These are phyloP conservation scores for Euplagia quadripunctaria DNA, from an alignment of 2,888 invertebrate genomes.

Conservation along the genomic window DNA sequence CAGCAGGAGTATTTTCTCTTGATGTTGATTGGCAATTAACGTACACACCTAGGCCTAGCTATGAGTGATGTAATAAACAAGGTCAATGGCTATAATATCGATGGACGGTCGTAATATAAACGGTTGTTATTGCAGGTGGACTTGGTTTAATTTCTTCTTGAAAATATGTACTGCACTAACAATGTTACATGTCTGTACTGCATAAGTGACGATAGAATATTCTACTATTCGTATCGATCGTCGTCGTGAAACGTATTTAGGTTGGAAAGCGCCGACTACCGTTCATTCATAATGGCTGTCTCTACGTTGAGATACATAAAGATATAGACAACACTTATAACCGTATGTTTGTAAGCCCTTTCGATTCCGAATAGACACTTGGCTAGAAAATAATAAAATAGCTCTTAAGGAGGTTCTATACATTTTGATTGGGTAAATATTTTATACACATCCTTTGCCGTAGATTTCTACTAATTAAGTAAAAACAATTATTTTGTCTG, in stretches of 20 bases:
- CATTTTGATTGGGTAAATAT: not conserved
- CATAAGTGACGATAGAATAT: too few species aligned
- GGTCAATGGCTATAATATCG: constrained; percentile 4
- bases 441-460: too few species aligned
- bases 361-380: not conserved
- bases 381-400: not conserved
- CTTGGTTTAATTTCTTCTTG: not conserved
- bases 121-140: not conserved
- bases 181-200: not conserved
- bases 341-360: too few species aligned
- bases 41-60: constrained; percentile 11
- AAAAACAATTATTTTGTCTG: too few species aligned
- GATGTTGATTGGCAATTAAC: constrained; percentile 9
- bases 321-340: too few species aligned
- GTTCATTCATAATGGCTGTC: too few species aligned
- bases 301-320: too few species aligned
- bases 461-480: too few species aligned
- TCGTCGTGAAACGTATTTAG: too few species aligned
- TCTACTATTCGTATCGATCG: not conserved
- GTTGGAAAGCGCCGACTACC: too few species aligned
- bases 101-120: not conserved
- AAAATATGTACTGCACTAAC: not conserved
- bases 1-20: not conserved
- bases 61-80: constrained; percentile 3
- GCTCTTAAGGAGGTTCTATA: not conserved